Percentiles rank a stretch among this genome's conserved stretches.
Evolutionary conservation across 1,140 invertebrate species (phyloP).

Genomic region (Hestina assimilis): DNA sequence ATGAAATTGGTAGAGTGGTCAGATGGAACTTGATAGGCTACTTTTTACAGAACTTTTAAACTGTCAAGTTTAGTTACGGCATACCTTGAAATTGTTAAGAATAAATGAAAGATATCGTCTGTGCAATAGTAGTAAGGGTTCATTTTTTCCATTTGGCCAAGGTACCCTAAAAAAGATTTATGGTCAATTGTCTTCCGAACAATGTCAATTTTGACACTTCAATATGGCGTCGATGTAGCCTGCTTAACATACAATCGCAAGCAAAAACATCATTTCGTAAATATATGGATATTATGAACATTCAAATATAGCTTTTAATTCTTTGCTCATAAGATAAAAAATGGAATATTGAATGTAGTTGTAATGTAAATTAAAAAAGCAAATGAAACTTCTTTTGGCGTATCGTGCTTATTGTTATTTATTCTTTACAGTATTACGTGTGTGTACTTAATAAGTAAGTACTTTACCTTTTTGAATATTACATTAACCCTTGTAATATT

Average conservation of each 20-base stretch:
- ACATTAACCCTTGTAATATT: no score
- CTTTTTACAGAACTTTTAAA: no score
- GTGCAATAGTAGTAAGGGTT: no score
- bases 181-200: conserved; percentile 19
- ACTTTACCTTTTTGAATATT: no score
- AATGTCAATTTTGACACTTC: conserved; percentile 26
- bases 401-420: background rate
- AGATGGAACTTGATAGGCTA: no score
- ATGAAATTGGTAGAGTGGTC: no score
- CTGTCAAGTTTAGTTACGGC: no score
- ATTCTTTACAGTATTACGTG: background rate
- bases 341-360: background rate
- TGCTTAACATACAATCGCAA: conserved; percentile 22
- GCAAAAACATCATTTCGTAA: conserved; percentile 9
- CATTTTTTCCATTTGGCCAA: no score
- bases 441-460: background rate
- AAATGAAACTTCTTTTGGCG: background rate
- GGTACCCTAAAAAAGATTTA: conserved; percentile 16
- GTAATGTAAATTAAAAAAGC: background rate
- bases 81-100: no score
- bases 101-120: no score
- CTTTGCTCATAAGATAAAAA: background rate
- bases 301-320: background rate
- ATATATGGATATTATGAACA: background rate
- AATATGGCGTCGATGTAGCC: conserved; percentile 18